phyloP scores from a whole-genome alignment of 1,140 invertebrate species.

The Stenopsyche tienmushanensis region DNA sequence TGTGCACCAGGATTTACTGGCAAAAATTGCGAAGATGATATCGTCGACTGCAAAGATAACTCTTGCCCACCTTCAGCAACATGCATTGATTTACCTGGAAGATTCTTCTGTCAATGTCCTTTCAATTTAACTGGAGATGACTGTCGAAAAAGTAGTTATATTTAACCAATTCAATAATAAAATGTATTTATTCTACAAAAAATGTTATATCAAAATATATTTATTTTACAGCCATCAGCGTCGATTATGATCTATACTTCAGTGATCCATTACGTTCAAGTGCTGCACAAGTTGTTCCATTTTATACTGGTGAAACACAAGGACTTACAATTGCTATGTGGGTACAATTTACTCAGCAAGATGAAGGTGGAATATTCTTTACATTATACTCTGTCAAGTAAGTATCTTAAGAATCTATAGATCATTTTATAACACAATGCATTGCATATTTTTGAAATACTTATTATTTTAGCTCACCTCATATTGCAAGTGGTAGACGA shows the following conservation, averaged over 20 bases:
- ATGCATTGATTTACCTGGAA: conserved; percentile 89
- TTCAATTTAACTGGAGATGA: conserved; percentile 96
- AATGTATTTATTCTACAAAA: conserved; percentile 16
- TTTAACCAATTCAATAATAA: conserved; percentile 3
- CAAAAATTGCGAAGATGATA: conserved; percentile 89
- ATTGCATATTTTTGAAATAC: neutral
- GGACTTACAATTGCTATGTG: conserved; percentile 91
- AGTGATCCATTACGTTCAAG: conserved; percentile 85
- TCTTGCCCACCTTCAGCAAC: conserved; percentile 92
- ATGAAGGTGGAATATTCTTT: conserved; percentile 90
- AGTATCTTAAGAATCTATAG: conserved; percentile 41
- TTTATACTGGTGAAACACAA: conserved; percentile 72
- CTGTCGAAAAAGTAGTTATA: conserved; percentile 83
- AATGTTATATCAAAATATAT: conserved; percentile 6
- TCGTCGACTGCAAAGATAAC: conserved; percentile 89
- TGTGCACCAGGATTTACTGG: conserved; percentile 86
- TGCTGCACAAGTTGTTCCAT: conserved; percentile 87
- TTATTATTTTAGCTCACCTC: conserved; percentile 61
- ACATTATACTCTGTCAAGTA: conserved; percentile 86
- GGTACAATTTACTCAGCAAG: conserved; percentile 90
- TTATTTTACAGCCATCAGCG: conserved; percentile 77
- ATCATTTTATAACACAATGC: conserved; percentile 8
- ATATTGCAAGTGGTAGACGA: conserved; percentile 75
- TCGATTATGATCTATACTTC: conserved; percentile 94
- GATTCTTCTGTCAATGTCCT: conserved; percentile 94